These are phyloP conservation scores for Psittacara wagleri DNA, from an alignment of 2,113 vertebrate genomes.

Conservation along the genomic window DNA sequence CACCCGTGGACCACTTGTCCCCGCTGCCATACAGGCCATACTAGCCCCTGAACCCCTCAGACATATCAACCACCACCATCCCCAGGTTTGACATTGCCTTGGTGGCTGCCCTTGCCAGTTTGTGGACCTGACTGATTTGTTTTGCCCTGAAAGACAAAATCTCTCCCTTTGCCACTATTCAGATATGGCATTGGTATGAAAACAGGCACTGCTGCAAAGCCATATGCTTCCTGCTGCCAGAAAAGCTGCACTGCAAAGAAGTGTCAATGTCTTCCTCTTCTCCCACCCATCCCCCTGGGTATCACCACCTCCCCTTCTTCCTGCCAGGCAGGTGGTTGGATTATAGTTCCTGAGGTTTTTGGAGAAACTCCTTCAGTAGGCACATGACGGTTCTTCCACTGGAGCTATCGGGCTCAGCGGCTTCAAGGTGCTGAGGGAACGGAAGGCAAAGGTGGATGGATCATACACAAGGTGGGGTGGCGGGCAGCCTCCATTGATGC, in stretches of 20 bases:
- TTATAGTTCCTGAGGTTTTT: constrained; percentile 63
- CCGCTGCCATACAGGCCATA: not conserved
- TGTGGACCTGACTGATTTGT: not conserved
- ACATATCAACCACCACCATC: not conserved
- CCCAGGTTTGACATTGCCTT: not conserved
- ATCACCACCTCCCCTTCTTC: not conserved
- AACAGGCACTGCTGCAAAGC: constrained; percentile 9
- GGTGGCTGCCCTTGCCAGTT: not conserved
- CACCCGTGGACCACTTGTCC: not conserved
- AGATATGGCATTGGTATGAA: not conserved
- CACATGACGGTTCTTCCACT: constrained; percentile 84
- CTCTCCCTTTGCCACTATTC: not conserved
- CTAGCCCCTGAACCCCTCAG: not conserved
- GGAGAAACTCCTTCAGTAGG: constrained; percentile 74
- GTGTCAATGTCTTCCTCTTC: not conserved
- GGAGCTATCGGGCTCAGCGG: constrained; percentile 82
- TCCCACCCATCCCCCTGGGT: not conserved
- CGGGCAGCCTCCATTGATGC: constrained; percentile 74
- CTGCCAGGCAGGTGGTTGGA: not conserved
- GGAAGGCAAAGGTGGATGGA: constrained; percentile 89
- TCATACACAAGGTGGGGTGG: constrained; percentile 83
- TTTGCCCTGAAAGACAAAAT: constrained; percentile 1
- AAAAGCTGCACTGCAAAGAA: not conserved
- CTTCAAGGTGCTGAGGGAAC: constrained; percentile 85
- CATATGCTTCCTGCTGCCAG: not conserved